Percentiles rank a stretch among this genome's conserved stretches.
Conservation (phyloP, 2,113 vertebrate genomes). For the Hemibates koningsi region DNA sequence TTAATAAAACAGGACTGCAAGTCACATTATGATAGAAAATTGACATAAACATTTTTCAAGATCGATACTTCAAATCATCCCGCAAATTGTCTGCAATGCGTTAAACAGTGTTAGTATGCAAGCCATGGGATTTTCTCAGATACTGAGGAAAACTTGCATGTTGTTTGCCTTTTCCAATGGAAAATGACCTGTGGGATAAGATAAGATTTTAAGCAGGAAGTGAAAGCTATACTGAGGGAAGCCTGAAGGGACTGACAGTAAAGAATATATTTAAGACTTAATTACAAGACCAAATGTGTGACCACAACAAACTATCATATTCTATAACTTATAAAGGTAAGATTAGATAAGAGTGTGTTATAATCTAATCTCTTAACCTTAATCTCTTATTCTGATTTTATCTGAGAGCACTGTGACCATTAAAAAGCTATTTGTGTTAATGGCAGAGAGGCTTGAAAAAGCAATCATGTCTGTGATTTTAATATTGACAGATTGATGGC, state of each 20-base stretch:
- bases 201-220: not conserved
- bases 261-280: not conserved
- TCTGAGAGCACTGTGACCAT: not conserved
- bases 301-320: not conserved
- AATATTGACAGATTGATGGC: not conserved
- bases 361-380: not conserved
- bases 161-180: not conserved
- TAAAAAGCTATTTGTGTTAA: not conserved
- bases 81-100: not conserved
- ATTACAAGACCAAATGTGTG: not conserved
- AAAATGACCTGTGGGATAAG: not conserved
- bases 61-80: not conserved
- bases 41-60: not conserved
- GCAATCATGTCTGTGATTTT: not conserved
- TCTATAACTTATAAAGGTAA: fast-evolving
- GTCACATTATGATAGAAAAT: not conserved
- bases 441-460: not conserved
- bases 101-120: not conserved
- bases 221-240: not conserved
- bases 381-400: not conserved
- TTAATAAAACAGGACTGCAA: not conserved
- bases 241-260: not conserved
- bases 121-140: not conserved
- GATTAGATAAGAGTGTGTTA: not conserved
- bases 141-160: not conserved